Evolutionary conservation across 2,113 vertebrate genomes (phyloP), one percentile per base, ranked within the genome.

Genomic region (Brachirus orientalis): DNA sequence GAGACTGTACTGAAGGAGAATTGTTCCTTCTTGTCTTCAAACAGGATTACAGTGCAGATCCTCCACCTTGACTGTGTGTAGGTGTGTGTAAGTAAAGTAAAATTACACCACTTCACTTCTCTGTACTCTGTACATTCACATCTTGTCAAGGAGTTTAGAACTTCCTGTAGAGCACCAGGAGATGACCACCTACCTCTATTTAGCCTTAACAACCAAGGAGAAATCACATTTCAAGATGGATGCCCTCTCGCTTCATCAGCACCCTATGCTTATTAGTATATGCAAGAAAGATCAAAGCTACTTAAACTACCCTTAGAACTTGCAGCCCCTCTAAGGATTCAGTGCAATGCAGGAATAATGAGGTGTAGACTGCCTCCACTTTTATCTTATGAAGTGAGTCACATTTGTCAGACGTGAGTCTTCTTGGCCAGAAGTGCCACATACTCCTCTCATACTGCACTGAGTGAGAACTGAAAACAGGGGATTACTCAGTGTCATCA

Each of bases 251-350:
- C 79, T 85, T 89, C 83, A 88, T 81, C 70, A 79, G 66, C 76
- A 69, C 83, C 28, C 0, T 53, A 75, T 74, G 76, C 73, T 86
- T 80, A 82, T 86, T 83, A 87, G 85, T 72, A 81, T 65, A 82
- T 80, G 82, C 70, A 82, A 85, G 79, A 72, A 86, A 87, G 86
- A 89, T 92, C 91, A 91, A 93, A 92, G 89, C 82, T 66, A 58
- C 73, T 82, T 88, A 83, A 85, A 90, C 80, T 80, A 69, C 79
- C 79, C 86, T 84, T 75, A 50, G 66, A 83, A 80, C 80, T 86
- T 14, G 56, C 62, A 75, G 77, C 75, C 85, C 73, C 22, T 77
- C 67, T 63, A 70, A 75, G 83, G 88, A 91, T 88, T 86, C 79
- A 73, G 70, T 82, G 82, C 80, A 79, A 88, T 76, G 60, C 85